Percentiles rank a stretch among this genome's conserved stretches.
These are phyloP conservation scores for Ictalurus furcatus DNA, from an alignment of 2,113 vertebrate genomes.

Conservation along the genomic window DNA sequence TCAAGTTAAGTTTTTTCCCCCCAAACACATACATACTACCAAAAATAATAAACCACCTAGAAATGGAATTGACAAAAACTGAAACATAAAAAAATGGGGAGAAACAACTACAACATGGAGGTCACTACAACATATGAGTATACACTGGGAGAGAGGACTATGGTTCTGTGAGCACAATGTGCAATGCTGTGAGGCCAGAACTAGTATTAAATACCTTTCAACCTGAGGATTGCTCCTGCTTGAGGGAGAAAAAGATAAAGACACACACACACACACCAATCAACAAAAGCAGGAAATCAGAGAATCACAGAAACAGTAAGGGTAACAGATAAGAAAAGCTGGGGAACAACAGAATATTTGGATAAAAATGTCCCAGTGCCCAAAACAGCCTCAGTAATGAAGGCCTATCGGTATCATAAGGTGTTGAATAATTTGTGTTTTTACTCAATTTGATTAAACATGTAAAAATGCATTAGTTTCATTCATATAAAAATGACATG, in stretches of 20 bases:
- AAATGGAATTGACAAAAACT: slow-evolving; percentile 34
- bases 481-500: not conserved
- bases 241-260: slow-evolving; percentile 83
- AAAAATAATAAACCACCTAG: slow-evolving; percentile 17
- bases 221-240: slow-evolving; percentile 99
- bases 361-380: not conserved
- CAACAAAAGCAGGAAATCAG: slow-evolving; percentile 32
- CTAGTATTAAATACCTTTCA: slow-evolving; percentile 92
- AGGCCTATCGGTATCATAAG: not conserved
- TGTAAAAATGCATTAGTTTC: not conserved
- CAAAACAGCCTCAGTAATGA: not conserved
- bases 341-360: not conserved
- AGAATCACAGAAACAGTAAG: slow-evolving; percentile 30
- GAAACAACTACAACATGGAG: slow-evolving; percentile 64
- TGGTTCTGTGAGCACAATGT: slow-evolving; percentile 72
- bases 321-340: slow-evolving; percentile 16
- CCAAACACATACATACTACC: slow-evolving; percentile 15
- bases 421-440: not conserved
- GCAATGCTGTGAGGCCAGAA: slow-evolving; percentile 62
- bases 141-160: slow-evolving; percentile 70
- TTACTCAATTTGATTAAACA: not conserved
- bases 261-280: slow-evolving; percentile 38
- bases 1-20: slow-evolving; percentile 46
- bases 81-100: slow-evolving; percentile 52
- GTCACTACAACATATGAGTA: slow-evolving; percentile 73